Evolutionary conservation across 2,888 invertebrate genomes (phyloP), one percentile per base, ranked within the genome.

Genomic region (Bruchidius siliquastri): DNA sequence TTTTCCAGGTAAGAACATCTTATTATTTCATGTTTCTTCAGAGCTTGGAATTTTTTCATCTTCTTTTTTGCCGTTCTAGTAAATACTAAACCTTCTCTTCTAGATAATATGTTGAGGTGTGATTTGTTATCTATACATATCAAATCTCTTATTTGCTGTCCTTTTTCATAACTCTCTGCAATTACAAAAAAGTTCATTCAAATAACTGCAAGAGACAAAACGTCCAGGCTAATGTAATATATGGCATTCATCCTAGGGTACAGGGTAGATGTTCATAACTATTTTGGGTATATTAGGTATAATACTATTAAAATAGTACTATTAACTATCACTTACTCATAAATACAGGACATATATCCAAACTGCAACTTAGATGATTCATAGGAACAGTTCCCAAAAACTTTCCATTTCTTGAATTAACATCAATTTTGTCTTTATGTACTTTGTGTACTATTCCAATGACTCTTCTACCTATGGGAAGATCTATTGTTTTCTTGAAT

Each of bases 321-420:
- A 67, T 70, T 69, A 32, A 70, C 20, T 68, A 67, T 32, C 21
- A 78, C 80, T 80, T 81, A 83, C 84, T 79, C 73, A 81, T 77
- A 20, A 85, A 81, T 20, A 84, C 82, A 13, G 79, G 72, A 69
- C 85, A 81, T 10, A 89, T 77, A 32, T 85, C 84, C 21, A 81
- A 73, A 74, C 84, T 84, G 71, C 85, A 83, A 0, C 88, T 86
- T 6, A 85, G 77, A 77, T 85, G 85, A 72, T 80, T 77, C 8
- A 84, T 72, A 0, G 88, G 89, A 21, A 89, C 77, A n/a, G 87
- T 79, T 0, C 87, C 88, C 21, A 79, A 75, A 22, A 76, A 75
- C 21, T 79, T 76, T 30, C 81, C 79, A 4, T 79, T 76, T 0
- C 78, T 76, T 0, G 87, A 81, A 72, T 82, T 83, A 67, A 88